Conservation (phyloP, 2,113 vertebrate species). For the Zingel zingel region DNA sequence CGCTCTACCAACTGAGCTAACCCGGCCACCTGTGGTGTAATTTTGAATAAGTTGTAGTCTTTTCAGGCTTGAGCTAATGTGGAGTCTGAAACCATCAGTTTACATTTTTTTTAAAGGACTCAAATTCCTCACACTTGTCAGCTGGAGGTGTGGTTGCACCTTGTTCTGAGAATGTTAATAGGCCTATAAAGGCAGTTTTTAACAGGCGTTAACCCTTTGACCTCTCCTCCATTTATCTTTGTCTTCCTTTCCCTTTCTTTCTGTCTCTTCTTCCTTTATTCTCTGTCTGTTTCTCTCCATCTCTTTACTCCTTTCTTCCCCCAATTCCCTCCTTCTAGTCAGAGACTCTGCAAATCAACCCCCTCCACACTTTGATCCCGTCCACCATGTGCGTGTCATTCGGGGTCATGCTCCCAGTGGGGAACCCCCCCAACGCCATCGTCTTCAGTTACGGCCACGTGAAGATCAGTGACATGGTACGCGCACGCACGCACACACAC, state of each 20-base stretch:
- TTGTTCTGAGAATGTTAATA: not conserved
- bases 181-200: not conserved
- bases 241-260: not conserved
- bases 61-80: too few species aligned
- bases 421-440: slow-evolving; percentile 98
- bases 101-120: too few species aligned
- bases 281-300: not conserved
- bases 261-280: not conserved
- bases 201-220: not conserved
- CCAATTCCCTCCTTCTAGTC: slow-evolving; percentile 83
- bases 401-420: slow-evolving; percentile 98
- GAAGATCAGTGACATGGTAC: slow-evolving; percentile 97
- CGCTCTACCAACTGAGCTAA: too few species aligned
- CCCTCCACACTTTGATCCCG: slow-evolving; percentile 96
- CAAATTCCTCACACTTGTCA: too few species aligned
- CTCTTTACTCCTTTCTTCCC: not conserved
- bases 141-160: not conserved
- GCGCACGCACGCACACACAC: slow-evolving; percentile 9
- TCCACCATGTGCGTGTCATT: slow-evolving; percentile 99
- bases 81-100: too few species aligned
- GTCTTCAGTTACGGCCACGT: slow-evolving; percentile 98
- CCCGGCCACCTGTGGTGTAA: too few species aligned
- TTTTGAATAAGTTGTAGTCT: too few species aligned
- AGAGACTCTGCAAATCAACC: slow-evolving; percentile 95
- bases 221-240: not conserved